Evolutionary conservation across 37 sponge, comb jelly and placozoan genomes (phyloP), one percentile per base, ranked within the genome.

Genomic region (Lycopodina hypogea): DNA sequence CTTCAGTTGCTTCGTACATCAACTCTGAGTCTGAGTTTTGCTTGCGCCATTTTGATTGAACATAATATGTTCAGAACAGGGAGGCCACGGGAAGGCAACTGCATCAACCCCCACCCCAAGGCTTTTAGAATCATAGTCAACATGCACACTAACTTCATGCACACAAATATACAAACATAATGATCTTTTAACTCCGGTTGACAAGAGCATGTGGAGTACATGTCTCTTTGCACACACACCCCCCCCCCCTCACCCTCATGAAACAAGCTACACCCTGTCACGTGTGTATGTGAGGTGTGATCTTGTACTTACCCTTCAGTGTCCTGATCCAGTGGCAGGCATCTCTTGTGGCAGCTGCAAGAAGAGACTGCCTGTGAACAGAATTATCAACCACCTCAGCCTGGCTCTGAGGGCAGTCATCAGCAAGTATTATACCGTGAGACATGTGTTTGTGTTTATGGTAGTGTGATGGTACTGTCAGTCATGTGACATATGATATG

Each of bases 401-500:
- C 56, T 79, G 0, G 56, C 56, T 22, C 29, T 79, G 37, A 7
- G 40, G 33, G n/a, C 14, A 24, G 18, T 22, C 69, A 55, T 68
- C 38, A 67, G 37, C 29, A 67, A 68, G 66, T 79, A 79, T 32
- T 79, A 79, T 29, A 48, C 69, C 0, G 79, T 79, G 18, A 45
- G 66, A 64, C 30, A 65, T 65, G 66, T 7, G 26, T 32, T 24
- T 32, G 66, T 65, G 35, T 26, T 60, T 23, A 53, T 60, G 19
- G 61, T 65, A 28, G 30, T 65, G 66, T 65, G 35, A 65, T 65
- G 2, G 9, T 34, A 18, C 60, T 59, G 17, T 59, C 60, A 17
- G n/a, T 59, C 60, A 45, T 45, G 48, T 45, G 48, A 45, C 48
- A 45, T 45, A 9, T 45, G 48, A 45, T 45, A 45, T 45, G 48